A percentile compares a stretch with the other conserved stretches of the same genome.
These are phyloP conservation scores for Prunella fulvescens DNA, from an alignment of 2,113 vertebrate genomes.

Conservation along the genomic window DNA sequence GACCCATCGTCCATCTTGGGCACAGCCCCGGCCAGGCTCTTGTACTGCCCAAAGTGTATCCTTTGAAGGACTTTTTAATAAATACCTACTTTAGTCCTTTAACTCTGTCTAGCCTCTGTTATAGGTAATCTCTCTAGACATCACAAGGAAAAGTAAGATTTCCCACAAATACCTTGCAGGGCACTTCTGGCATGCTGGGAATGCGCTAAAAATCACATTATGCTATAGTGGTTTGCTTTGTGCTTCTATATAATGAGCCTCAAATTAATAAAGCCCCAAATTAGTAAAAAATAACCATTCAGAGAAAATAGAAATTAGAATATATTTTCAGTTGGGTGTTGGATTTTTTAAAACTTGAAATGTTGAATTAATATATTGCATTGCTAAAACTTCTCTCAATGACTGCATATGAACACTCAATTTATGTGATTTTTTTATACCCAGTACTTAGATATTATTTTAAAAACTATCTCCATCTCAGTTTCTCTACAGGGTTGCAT, in stretches of 20 bases:
- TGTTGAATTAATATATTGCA: not conserved
- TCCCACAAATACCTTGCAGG: not conserved
- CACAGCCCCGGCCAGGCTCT: rapidly evolving
- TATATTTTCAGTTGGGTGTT: not conserved
- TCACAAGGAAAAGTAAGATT: not conserved
- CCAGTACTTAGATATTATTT: not conserved
- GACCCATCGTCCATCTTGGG: not conserved
- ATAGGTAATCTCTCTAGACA: not conserved
- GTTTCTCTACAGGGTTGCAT: not conserved
- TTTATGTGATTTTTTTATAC: not conserved
- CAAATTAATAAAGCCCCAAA: not conserved
- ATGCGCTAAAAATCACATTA: not conserved
- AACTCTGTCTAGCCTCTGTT: not conserved
- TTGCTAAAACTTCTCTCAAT: not conserved
- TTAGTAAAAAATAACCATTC: not conserved
- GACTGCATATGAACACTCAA: not conserved
- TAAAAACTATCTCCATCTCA: not conserved
- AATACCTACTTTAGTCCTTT: not conserved
- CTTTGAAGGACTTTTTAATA: not conserved
- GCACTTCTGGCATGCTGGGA: not conserved
- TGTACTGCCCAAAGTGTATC: not conserved
- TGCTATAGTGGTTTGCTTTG: not conserved
- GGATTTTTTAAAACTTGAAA: not conserved
- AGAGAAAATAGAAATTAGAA: not conserved
- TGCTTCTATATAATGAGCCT: not conserved